These are phyloP conservation scores for Lepetodrilus schrolli DNA, from an alignment of 2,888 invertebrate species.

Conservation along the genomic window DNA sequence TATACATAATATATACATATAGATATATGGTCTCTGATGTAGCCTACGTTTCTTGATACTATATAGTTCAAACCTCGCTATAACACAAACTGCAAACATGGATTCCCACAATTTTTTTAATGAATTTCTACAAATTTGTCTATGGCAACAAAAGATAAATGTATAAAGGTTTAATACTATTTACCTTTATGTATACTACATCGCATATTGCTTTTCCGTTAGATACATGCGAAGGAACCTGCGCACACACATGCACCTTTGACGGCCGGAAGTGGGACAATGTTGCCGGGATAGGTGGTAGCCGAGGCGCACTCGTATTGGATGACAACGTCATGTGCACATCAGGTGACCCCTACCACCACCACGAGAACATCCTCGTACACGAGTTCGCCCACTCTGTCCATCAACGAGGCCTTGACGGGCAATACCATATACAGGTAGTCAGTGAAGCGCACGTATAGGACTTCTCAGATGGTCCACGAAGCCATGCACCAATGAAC, in stretches of 20 bases:
- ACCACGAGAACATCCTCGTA: conserved; percentile 48
- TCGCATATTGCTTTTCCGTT: neutral
- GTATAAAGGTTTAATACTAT: neutral
- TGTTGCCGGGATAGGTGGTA: conserved; percentile 51
- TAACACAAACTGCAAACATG: too few species aligned
- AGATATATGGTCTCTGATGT: too few species aligned
- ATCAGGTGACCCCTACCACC: conserved; percentile 47
- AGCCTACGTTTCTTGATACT: too few species aligned
- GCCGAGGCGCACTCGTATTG: conserved; percentile 36
- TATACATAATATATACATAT: too few species aligned
- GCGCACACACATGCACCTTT: conserved; percentile 53
- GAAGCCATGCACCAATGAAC: too few species aligned
- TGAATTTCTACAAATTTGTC: neutral
- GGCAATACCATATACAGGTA: too few species aligned
- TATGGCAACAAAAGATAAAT: neutral
- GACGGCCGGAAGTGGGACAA: conserved; percentile 55
- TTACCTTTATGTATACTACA: neutral
- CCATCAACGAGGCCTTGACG: neutral
- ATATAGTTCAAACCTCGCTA: too few species aligned
- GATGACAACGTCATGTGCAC: conserved; percentile 56
- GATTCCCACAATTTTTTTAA: too few species aligned
- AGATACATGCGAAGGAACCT: conserved; percentile 52
- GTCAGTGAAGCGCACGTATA: too few species aligned
- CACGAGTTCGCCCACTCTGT: conserved; percentile 47
- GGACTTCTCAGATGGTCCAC: too few species aligned